These are phyloP conservation scores for Archips xylosteana DNA, from an alignment of 2,888 invertebrate species.

Conservation along the genomic window DNA sequence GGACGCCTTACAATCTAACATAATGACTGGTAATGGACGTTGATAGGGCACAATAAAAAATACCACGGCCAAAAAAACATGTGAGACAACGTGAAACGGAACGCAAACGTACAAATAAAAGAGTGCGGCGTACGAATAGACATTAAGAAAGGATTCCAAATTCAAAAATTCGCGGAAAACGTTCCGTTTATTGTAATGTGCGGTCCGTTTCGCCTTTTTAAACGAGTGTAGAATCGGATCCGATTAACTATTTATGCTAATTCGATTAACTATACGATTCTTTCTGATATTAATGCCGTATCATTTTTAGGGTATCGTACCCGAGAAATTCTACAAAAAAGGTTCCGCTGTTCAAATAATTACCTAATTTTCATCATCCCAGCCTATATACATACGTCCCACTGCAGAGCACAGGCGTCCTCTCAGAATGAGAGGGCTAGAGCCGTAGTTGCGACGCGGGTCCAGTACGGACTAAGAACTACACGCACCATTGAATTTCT, in stretches of 20 bases:
- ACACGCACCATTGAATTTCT: too few relatives aligned
- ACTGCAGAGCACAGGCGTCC: too few relatives aligned
- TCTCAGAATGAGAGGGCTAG: too few relatives aligned
- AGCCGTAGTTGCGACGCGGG: too few relatives aligned
- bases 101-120: slow-evolving; percentile 34
- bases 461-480: too few relatives aligned
- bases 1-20: slow-evolving; percentile 70
- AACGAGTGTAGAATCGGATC: slow-evolving; percentile 49
- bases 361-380: too few relatives aligned
- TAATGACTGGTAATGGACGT: slow-evolving; percentile 76
- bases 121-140: background rate
- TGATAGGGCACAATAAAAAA: slow-evolving; percentile 67
- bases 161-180: slow-evolving; percentile 45
- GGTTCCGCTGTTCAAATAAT: too few relatives aligned
- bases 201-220: slow-evolving; percentile 52
- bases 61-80: slow-evolving; percentile 47
- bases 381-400: too few relatives aligned
- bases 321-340: too few relatives aligned
- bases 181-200: slow-evolving; percentile 63
- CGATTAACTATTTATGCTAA: slow-evolving; percentile 57
- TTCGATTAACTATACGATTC: slow-evolving; percentile 45
- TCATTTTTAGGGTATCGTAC: slow-evolving; percentile 22
- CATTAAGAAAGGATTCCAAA: slow-evolving; percentile 46
- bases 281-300: slow-evolving; percentile 46
- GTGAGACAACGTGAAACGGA: slow-evolving; percentile 54